phyloP scores from a whole-genome alignment of 2,888 invertebrate genomes.

The Eurytoma californica region DNA sequence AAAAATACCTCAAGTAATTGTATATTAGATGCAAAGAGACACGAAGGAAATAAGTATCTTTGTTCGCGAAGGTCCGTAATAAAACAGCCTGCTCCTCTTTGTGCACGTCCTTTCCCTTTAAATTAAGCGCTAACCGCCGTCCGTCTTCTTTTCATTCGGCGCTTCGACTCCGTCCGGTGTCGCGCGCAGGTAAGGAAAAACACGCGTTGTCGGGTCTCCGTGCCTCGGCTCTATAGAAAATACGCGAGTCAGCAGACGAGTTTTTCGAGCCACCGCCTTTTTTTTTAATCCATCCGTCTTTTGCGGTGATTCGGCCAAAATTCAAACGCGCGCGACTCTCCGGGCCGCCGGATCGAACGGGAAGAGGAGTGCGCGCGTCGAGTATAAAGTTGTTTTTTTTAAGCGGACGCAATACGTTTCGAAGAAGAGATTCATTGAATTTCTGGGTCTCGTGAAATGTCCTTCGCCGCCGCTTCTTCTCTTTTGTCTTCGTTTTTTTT shows the following conservation, averaged over 20 bases:
- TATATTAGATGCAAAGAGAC: too few species aligned
- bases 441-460: slow-evolving; percentile 12
- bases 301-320: background rate
- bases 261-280: background rate
- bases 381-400: slow-evolving; percentile 1
- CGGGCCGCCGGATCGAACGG: background rate
- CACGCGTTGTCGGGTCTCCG: background rate
- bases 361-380: background rate
- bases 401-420: background rate
- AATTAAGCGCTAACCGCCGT: too few species aligned
- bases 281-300: background rate
- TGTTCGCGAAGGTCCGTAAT: too few species aligned
- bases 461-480: slow-evolving; percentile 36
- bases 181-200: background rate
- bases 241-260: background rate
- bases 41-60: too few species aligned
- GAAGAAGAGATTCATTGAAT: slow-evolving; percentile 27
- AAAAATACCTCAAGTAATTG: too few species aligned
- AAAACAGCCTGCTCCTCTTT: background rate
- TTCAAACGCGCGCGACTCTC: background rate
- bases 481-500: background rate
- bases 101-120: background rate
- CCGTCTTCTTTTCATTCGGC: background rate
- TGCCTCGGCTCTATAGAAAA: background rate
- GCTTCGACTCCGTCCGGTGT: background rate